Evolutionary conservation across 1,140 invertebrate species (phyloP), one percentile per base, ranked within the genome.

Genomic region (Oryzaephilus surinamensis): DNA sequence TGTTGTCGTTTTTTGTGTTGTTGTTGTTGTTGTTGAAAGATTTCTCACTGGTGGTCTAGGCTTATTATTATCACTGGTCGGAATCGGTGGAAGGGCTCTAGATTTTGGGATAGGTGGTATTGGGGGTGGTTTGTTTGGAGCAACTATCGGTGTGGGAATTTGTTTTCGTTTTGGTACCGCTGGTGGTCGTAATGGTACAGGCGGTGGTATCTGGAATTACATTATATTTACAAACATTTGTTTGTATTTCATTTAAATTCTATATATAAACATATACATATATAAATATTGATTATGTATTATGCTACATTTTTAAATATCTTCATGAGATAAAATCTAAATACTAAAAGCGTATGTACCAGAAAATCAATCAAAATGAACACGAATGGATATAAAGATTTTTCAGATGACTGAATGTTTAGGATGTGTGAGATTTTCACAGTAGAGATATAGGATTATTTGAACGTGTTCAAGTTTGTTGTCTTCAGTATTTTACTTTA

Each of bases 111-210:
- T 45, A 20, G 52, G 54, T 14, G 55, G 53, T 33, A 55, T 45
- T 12, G 53, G 48, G 15, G 51, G 51, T 32, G 53, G 52, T 39
- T 53, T 51, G 52, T 48, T 52, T 40, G 49, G 55, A 52, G 62
- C 65, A 44, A 60, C 67, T 39, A 65, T 70, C 38, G 33, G 52
- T 40, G 56, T 48, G 47, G 48, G 49, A 15, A 48, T 31, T 38
- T 40, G 36, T 31, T 32, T 60, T 28, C 68, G 50, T 32, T 69
- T 66, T 6, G 67, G 65, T 14, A 69, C 65, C 4, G 65, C 62
- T 11, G 65, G 64, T 5, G 62, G 60, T 34, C 66, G 53, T 49
- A 62, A 43, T 18, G 69, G 68, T 33, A 71, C 62, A 32, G 70
- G 69, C 14, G 68, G 65, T 11, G 67, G 66, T 43, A 53, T 41